Base-by-base conservation (phyloP, 2,113 vertebrate genomes). In the Anas platyrhynchos region DNA sequence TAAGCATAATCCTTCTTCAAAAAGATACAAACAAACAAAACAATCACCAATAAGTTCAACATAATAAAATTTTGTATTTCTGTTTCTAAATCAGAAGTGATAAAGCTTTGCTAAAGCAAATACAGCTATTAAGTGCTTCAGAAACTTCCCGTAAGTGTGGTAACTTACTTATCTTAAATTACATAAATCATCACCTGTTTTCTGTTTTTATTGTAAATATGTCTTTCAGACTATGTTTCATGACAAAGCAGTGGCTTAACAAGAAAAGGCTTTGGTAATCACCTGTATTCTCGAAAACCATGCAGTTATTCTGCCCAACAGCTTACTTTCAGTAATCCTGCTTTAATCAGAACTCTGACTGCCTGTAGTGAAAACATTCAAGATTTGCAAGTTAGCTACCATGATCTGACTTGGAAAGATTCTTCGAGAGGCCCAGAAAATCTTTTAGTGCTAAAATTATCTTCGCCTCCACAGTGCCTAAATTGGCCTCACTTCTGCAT, bases 301-400 rank as follows among this genome's bases (percentile, higher is more conserved):
- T 71, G 80, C 71, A 89, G 69, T 73, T 77, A 55, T 54, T 55
- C 66, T 83, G 65, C 83, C n/a, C 56, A 44, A 68, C 82, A 92
- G 88, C 58, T 91, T 84, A 81, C 65, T 91, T 89, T 81, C 46
- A 6, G 54, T 94, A 96, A 95, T 96, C 83, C 74, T 89, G 23
- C 71, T 89, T 94, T 91, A 91, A 81, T 93, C 83, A 92, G 62
- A 93, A 84, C 11, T 81, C 44, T 86, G 65, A 74, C 11, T 80
- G 52, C 89, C 41, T 71, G 22, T 69, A 66, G n/a, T 65, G 76
- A 93, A 88, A 95, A n/a, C 44, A 86, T 72, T 32, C 43, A 31
- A 23, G 54, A n/a, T 73, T 85, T 86, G 32, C 2, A 6, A 71
- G 46, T 71, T 85, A 78, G 29, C 20, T 41, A 25, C 56, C 21